A percentile compares a stretch with the other conserved stretches of the same genome.
These are phyloP conservation scores for Brassicogethes aeneus DNA, from an alignment of 2,888 invertebrate species.

Conservation along the genomic window DNA sequence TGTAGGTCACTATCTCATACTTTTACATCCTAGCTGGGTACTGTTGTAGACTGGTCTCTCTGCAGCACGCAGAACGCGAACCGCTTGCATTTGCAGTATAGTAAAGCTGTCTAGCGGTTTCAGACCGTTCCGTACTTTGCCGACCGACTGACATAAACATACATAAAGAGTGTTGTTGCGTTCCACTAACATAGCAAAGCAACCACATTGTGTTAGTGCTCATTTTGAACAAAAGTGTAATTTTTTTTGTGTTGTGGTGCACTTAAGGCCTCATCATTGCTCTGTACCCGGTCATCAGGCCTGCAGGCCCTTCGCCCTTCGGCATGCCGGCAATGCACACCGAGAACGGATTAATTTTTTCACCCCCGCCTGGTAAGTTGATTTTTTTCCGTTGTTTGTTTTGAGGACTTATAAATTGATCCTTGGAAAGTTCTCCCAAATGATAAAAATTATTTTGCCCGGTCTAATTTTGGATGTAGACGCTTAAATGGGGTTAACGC, in stretches of 20 bases:
- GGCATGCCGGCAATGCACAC: conserved; percentile 35
- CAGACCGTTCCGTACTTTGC: background rate
- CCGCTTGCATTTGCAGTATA: conserved; percentile 35
- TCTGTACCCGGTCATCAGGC: conserved; percentile 25
- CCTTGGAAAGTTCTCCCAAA: conserved; percentile 29
- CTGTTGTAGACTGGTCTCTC: conserved; percentile 16
- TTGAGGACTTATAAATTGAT: conserved; percentile 26
- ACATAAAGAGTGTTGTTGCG: background rate
- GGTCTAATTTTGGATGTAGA: conserved; percentile 11
- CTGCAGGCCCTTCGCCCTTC: conserved; percentile 14
- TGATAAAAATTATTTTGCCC: conserved; percentile 21
- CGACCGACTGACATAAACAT: too few relatives aligned
- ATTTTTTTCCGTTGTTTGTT: background rate
- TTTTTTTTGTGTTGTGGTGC: conserved; percentile 20
- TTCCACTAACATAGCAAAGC: too few relatives aligned
- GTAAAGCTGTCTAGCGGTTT: conserved; percentile 13
- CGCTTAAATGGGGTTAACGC: conserved; percentile 17
- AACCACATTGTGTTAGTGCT: too few relatives aligned
- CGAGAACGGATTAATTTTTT: conserved; percentile 40
- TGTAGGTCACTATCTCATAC: conserved; percentile 43
- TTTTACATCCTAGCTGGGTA: conserved; percentile 35
- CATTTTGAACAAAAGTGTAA: too few relatives aligned
- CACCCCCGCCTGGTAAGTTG: conserved; percentile 35
- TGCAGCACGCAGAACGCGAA: conserved; percentile 10
- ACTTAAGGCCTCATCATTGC: conserved; percentile 30